These are phyloP conservation scores for Andrena trimmerana DNA, from an alignment of 2,888 invertebrate genomes.

Conservation along the genomic window DNA sequence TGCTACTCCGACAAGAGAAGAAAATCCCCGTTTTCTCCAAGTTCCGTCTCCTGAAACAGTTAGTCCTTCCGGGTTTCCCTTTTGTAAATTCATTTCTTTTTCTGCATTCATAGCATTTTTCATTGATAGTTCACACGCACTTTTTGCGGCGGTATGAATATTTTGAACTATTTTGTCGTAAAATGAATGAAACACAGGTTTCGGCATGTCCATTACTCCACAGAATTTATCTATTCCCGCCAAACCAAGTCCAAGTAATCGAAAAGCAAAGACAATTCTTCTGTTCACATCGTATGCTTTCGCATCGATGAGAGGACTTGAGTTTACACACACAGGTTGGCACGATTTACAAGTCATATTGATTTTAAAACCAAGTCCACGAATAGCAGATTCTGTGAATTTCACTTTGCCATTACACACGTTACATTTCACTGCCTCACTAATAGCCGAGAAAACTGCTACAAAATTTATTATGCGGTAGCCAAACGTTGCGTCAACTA, in stretches of 20 bases:
- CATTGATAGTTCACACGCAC: conserved; percentile 29
- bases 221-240: conserved; percentile 59
- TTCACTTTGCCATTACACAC: conserved; percentile 10
- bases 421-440: conserved; percentile 5
- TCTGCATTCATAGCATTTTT: too few species aligned
- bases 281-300: conserved; percentile 24
- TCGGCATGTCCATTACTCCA: conserved; percentile 46
- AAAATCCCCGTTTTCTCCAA: too few species aligned
- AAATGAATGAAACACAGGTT: conserved; percentile 53
- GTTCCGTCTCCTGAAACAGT: too few species aligned
- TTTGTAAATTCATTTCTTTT: too few species aligned
- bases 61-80: too few species aligned
- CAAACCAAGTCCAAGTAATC: conserved; percentile 46
- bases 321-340: background rate
- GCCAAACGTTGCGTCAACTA: conserved; percentile 6
- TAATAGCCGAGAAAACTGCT: conserved; percentile 15
- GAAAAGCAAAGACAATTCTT: conserved; percentile 25
- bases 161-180: conserved; percentile 41
- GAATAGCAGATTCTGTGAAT: conserved; percentile 1
- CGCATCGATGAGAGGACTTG: conserved; percentile 7
- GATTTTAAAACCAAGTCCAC: conserved; percentile 19
- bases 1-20: too few species aligned
- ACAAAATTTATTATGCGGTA: conserved; percentile 22
- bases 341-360: conserved; percentile 3
- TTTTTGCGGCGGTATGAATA: conserved; percentile 34